Base-by-base conservation (phyloP, 2,888 invertebrate species). In the Hypsopygia costalis region DNA sequence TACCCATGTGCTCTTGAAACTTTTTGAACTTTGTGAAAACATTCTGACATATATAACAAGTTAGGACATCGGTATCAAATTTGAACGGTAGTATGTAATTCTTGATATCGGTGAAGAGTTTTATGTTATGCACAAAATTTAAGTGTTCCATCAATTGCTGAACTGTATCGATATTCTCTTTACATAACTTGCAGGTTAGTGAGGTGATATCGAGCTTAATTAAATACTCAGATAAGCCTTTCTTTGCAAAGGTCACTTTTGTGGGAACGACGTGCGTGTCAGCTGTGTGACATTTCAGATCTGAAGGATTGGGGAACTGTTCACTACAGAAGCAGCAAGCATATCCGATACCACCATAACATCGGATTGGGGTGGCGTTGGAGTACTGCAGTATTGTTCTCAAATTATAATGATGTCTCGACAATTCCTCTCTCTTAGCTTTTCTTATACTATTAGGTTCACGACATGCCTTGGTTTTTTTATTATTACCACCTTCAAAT, bases 1-100 rank as follows among this genome's bases (percentile, higher is more conserved):
- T 40, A 25, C 73, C 69, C 69, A 78, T 74, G 31, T 80, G 80
- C 33, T 71, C 68, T 0, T 68, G 48, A 4, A 78, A 42, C 1
- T 57, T 52, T 41, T 73, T 74, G 34, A 77, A 77, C 11, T 64
- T 70, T 11, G 59, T 55, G 41, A 58, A 70, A 4, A 55, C 46
- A 0, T 54, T 41, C 0, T 51, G 44, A 44, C 80, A 80, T 1
- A 69, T 49, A 0, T 61, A 65, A 43, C 80, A 80, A 0, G 49
- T 50, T 0, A 72, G 37, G 0, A 34, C 43, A 0, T 69, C 60
- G 1, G 46, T 47, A 27, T 68, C 63, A 25, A 80, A 68, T 30
- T 62, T 67, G 28, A 78, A 79, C 0, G 78, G 71, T 0, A 78
- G 51, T 0, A 73, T 64, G 31, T 71, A 64, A 34, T 51, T 63